phyloP scores from a whole-genome alignment of 2,888 invertebrate genomes.

The Epicampocera succincta region DNA sequence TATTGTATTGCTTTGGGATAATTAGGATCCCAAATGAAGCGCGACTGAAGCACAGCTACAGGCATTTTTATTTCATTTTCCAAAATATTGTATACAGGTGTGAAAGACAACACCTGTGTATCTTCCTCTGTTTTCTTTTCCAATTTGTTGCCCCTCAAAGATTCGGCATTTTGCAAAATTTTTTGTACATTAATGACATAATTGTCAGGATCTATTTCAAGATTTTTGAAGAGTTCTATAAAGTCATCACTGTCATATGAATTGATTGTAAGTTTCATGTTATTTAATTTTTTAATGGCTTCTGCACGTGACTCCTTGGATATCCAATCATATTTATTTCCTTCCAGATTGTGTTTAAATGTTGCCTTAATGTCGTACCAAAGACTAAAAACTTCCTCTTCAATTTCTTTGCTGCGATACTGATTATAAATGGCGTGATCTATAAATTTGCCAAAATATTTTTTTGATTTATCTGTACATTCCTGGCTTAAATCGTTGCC shows the following conservation, averaged over 20 bases:
- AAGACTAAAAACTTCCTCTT: conserved; percentile 73
- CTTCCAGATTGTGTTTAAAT: conserved; percentile 73
- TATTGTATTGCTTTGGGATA: conserved; percentile 78
- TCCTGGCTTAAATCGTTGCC: conserved; percentile 64
- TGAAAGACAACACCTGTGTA: conserved; percentile 70
- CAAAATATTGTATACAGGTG: conserved; percentile 74
- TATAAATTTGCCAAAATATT: conserved; percentile 75
- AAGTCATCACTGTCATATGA: conserved; percentile 75
- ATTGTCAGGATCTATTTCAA: conserved; percentile 71
- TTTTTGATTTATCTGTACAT: conserved; percentile 74
- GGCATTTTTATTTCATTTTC: conserved; percentile 77
- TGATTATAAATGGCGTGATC: conserved; percentile 75
- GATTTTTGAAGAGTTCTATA: conserved; percentile 68
- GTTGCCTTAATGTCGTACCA: conserved; percentile 75
- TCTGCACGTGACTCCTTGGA: conserved; percentile 72
- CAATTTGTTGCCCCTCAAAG: conserved; percentile 48
- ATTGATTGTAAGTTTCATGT: conserved; percentile 75
- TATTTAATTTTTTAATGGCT: conserved; percentile 75
- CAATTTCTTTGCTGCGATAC: conserved; percentile 72
- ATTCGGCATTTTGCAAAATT: conserved; percentile 67
- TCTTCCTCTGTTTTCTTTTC: conserved; percentile 68
- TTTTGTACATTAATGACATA: conserved; percentile 75
- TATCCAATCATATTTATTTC: conserved; percentile 77
- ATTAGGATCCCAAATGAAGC: conserved; percentile 75
- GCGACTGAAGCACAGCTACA: conserved; percentile 77